phyloP scores from a whole-genome alignment of 1,140 invertebrate species.

The Zophobas morio region DNA sequence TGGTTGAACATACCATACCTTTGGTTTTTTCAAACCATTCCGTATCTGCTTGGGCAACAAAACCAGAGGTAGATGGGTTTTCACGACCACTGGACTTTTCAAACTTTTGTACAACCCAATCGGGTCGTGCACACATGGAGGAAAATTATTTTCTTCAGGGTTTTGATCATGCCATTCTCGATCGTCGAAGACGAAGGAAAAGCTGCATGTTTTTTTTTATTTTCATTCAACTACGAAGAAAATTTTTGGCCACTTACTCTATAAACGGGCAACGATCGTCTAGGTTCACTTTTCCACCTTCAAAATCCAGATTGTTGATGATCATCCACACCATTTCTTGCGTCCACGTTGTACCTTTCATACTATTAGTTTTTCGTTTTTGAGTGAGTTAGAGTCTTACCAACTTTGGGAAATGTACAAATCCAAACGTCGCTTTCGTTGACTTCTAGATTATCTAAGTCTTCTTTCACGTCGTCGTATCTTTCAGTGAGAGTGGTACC shows the following conservation, averaged over 20 bases:
- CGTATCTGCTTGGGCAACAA: conserved; percentile 74
- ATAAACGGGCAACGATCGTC: conserved; percentile 64
- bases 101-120: conserved; percentile 32
- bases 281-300: conserved; percentile 65
- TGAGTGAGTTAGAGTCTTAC: conserved; percentile 48
- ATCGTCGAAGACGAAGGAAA: no score
- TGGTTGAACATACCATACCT: conserved; percentile 54
- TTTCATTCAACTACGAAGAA: neutral
- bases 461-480: conserved; percentile 52
- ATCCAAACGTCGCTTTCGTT: conserved; percentile 50
- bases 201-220: no score
- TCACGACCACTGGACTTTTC: conserved; percentile 73
- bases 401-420: conserved; percentile 57
- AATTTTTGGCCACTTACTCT: conserved; percentile 62
- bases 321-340: conserved; percentile 74
- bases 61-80: conserved; percentile 78
- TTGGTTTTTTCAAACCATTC: conserved; percentile 67
- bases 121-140: conserved; percentile 58
- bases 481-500: conserved; percentile 56
- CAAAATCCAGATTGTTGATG: conserved; percentile 68
- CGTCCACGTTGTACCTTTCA: conserved; percentile 71
- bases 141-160: neutral
- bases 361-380: conserved; percentile 10
- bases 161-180: neutral
- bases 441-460: conserved; percentile 57